phyloP scores from a whole-genome alignment of 2,113 vertebrate species.

The Megaptera novaeangliae region DNA sequence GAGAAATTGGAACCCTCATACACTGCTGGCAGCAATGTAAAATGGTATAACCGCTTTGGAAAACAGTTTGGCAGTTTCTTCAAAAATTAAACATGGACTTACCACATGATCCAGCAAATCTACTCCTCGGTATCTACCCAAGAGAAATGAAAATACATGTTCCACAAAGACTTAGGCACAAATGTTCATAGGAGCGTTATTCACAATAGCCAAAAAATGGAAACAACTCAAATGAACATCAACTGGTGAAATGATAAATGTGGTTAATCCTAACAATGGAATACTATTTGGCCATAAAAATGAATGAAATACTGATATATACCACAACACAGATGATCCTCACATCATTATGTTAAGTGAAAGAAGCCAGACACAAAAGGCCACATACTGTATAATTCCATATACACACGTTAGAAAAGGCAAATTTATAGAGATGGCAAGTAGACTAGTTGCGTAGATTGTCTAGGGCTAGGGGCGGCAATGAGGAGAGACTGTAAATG shows the following conservation, averaged over 20 bases:
- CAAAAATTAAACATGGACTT: neutral
- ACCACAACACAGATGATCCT: neutral
- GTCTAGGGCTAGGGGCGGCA: neutral
- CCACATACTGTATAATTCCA: neutral
- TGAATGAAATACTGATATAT: neutral
- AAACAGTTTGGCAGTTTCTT: neutral
- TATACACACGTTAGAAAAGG: neutral
- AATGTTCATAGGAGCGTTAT: neutral
- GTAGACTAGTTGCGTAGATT: neutral
- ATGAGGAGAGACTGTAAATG: neutral
- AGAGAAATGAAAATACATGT: slow-evolving; percentile 13
- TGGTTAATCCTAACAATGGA: neutral
- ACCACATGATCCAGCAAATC: neutral
- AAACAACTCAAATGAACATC: neutral
- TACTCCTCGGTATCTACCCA: neutral
- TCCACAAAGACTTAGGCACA: neutral
- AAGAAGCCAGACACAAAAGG: neutral
- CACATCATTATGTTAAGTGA: neutral
- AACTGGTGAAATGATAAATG: slow-evolving; percentile 5
- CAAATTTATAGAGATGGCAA: neutral
- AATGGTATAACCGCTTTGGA: neutral
- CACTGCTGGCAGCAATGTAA: neutral
- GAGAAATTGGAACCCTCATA: neutral
- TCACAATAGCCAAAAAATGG: neutral
- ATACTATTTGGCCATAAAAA: neutral